These are phyloP conservation scores for Cladorhizidae sp. DNA, from an alignment of 37 sponge, comb jelly and placozoan species.

Conservation along the genomic window DNA sequence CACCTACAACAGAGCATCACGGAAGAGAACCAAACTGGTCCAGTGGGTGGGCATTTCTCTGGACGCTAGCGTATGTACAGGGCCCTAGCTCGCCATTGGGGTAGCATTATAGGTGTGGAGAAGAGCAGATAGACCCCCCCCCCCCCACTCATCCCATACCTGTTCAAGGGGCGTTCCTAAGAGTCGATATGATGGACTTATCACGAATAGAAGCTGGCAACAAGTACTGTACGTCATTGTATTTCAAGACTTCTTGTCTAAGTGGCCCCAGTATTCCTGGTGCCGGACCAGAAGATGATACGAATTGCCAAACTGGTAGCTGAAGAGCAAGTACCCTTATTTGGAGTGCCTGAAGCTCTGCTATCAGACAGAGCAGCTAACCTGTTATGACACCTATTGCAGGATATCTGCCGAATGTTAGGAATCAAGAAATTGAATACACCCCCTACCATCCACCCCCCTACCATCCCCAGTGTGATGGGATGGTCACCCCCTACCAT, in stretches of 20 bases:
- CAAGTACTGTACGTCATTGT: conserved; percentile 41
- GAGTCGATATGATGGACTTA: conserved; percentile 59
- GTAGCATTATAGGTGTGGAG: too few relatives aligned
- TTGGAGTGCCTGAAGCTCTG: conserved; percentile 56
- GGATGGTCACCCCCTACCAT: too few relatives aligned
- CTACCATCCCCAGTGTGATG: too few relatives aligned
- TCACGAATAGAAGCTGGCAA: too few relatives aligned
- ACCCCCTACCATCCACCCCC: conserved; percentile 40
- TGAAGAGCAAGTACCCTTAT: conserved; percentile 48
- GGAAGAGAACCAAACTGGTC: conserved; percentile 50
- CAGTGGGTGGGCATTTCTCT: conserved; percentile 62
- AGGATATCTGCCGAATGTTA: conserved; percentile 25
- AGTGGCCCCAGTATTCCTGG: conserved; percentile 56
- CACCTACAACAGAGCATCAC: conserved; percentile 25
- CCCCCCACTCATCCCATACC: conserved; percentile 66
- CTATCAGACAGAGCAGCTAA: conserved; percentile 59
- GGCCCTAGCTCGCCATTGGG: conserved; percentile 20
- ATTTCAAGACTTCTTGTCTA: conserved; percentile 64
- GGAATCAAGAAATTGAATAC: conserved; percentile 52
- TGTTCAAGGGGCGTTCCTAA: conserved; percentile 49
- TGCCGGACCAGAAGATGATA: conserved; percentile 61
- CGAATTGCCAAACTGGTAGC: too few relatives aligned
- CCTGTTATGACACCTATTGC: conserved; percentile 51
- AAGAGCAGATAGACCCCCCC: too few relatives aligned
- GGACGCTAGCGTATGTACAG: conserved; percentile 33